Conservation (phyloP, 2,888 invertebrate species). For the Chaetogeoica ovagalla region DNA sequence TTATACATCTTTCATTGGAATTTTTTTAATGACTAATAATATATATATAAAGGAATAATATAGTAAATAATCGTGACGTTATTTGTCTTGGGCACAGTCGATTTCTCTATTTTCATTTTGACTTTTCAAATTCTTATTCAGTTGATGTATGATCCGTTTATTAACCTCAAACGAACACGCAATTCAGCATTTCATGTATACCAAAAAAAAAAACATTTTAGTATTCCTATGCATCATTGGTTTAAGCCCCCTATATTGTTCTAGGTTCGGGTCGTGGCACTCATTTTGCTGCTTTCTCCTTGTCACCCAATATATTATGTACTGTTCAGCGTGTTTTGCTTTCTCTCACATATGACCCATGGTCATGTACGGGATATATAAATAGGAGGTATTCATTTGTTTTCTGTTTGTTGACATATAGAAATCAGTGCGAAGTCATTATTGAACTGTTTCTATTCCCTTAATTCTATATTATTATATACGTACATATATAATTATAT, state of each 20-base stretch:
- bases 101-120: conserved; percentile 12
- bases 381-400: conserved; percentile 28
- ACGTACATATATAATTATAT: background rate
- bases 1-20: background rate
- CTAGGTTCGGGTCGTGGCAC: conserved; percentile 49
- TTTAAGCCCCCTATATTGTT: conserved; percentile 40
- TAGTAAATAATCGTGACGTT: conserved; percentile 17
- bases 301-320: conserved; percentile 37
- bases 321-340: conserved; percentile 39
- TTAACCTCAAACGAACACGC: background rate
- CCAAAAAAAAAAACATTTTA: conserved; percentile 26
- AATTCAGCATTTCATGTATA: background rate
- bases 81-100: background rate
- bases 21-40: background rate
- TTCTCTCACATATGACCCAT: conserved; percentile 45
- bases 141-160: conserved; percentile 24
- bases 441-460: background rate
- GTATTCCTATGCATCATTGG: conserved; percentile 24
- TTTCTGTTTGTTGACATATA: conserved; percentile 23
- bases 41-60: no score
- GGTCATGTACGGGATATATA: conserved; percentile 16
- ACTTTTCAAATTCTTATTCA: conserved; percentile 1
- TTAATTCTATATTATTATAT: background rate
- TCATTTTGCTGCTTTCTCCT: conserved; percentile 52
- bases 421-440: conserved; percentile 13